Evolutionary conservation across 2,888 invertebrate species (phyloP), one percentile per base, ranked within the genome.

Genomic region (Idaea straminata): DNA sequence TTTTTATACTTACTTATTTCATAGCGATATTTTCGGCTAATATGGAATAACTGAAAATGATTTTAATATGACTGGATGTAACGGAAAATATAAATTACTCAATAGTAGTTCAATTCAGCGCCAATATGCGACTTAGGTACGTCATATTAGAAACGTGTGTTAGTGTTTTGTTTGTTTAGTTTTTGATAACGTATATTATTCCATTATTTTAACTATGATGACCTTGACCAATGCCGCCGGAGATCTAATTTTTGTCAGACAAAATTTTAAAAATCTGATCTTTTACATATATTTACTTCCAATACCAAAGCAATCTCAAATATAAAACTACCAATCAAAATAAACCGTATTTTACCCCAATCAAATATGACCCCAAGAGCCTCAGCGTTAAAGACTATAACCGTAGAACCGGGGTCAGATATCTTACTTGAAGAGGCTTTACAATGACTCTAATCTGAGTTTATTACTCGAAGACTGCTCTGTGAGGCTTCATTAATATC

Each of bases 381-480:
- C 3, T 47, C 25, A 47, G 47, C 47, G 13, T 47, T 47, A 47
- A 47, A 47, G 47, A 13, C 13, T 47, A 47, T 10, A 47, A 47
- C 13, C 47, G 47, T 25, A 13, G 6, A 4, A 47, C 10, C 59
- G 16, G 16, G 34, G 59, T 25, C 10, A 59, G 59, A 15, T 72
- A 74, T 70, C 72, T 72, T 68, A 70, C 72, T 72, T 68, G 70
- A 71, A 73, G 77, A 73, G 77, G 75, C 79, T 77, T 75, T 76
- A 81, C 80, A 82, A 81, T 80, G 83, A 77, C 80, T 77, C 72
- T 86, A 85, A 87, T 86, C 85, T 82, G 76, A 79, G 80, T 83
- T 86, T 84, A 85, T 85, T 83, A 81, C 84, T 72, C 72, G 69
- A 73, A 75, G 81, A 77, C 77, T 77, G 73, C 73, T 69, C 70